phyloP scores from a whole-genome alignment of 2,113 vertebrate genomes.

The Trachemys scripta region DNA sequence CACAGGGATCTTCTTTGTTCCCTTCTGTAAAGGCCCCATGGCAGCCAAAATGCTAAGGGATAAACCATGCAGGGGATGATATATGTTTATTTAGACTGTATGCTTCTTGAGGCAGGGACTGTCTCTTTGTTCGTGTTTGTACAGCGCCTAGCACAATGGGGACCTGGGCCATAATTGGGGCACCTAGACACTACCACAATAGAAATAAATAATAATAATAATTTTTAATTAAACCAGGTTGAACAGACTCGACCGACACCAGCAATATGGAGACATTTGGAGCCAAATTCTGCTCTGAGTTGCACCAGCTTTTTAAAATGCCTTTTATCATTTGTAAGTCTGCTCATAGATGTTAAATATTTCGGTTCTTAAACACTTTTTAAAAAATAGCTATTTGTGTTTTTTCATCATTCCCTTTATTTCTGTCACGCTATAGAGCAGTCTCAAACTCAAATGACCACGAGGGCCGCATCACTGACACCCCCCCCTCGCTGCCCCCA shows the following conservation, averaged over 20 bases:
- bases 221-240: no score
- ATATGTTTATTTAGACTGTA: not conserved
- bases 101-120: not conserved
- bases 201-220: not conserved
- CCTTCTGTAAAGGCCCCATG: not conserved
- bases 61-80: not conserved
- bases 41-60: not conserved
- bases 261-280: not conserved
- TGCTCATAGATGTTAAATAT: conserved; percentile 12
- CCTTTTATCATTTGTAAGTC: not conserved
- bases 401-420: conserved; percentile 37
- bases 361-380: conserved; percentile 19
- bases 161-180: not conserved
- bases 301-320: not conserved
- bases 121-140: not conserved
- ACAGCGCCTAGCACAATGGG: not conserved
- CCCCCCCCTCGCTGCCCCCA: no score
- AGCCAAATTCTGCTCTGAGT: conserved; percentile 44
- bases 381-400: conserved; percentile 24
- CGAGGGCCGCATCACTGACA: no score
- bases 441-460: no score
- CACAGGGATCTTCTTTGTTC: not conserved
- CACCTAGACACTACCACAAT: not conserved
- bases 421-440: conserved; percentile 18
- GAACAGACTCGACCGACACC: not conserved